Base-by-base conservation (phyloP, 2,888 invertebrate species). In the Vesta saturnalis region DNA sequence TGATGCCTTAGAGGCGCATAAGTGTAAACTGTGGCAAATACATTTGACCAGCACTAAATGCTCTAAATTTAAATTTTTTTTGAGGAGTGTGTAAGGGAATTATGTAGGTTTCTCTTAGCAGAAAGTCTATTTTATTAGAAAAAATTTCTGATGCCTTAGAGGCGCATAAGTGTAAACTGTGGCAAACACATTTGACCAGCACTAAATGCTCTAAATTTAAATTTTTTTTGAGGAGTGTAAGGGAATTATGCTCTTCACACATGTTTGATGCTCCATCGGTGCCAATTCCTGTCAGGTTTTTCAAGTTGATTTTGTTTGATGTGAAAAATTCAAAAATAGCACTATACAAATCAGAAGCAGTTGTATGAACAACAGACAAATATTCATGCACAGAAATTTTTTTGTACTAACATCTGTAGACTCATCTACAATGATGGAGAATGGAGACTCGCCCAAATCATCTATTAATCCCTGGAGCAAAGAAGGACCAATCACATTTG, bases 221-320 rank as follows among this genome's bases (percentile, higher is more conserved):
- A 30, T 71, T 43, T 65, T 71, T 63, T 58, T 72, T 77, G n/a
- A 76, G 56, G 15, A 72, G 49, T 16, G 54, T 61, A n/a, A 67
- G 23, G 12, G 73, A 75, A 22, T 76, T 64, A 61, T 75, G 63
- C 6, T 61, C 56, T 0, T 76, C 76, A 69, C 71, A 72, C 54
- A 78, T 56, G 64, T 74, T 76, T 16, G 60, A 69, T 5, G 74
- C 77, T 1, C 78, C 76, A 69, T 77, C 78, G n/a, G 77, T 77
- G 1, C 76, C 77, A 30, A 78, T 71, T 1, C 72, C 73, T 10
- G 74, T 71, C 35, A 77, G 56, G 52, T 76, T 77, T 55, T 73
- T 5, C 30, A 30, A 30, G 10, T 30, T 5, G 10, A 60, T 19
- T 72, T 22, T 6, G 68, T 30, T 16, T 46, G 60, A 1, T 69